Evolutionary conservation across 2,888 invertebrate genomes (phyloP), one percentile per base, ranked within the genome.

Genomic region (Nomada fabriciana): DNA sequence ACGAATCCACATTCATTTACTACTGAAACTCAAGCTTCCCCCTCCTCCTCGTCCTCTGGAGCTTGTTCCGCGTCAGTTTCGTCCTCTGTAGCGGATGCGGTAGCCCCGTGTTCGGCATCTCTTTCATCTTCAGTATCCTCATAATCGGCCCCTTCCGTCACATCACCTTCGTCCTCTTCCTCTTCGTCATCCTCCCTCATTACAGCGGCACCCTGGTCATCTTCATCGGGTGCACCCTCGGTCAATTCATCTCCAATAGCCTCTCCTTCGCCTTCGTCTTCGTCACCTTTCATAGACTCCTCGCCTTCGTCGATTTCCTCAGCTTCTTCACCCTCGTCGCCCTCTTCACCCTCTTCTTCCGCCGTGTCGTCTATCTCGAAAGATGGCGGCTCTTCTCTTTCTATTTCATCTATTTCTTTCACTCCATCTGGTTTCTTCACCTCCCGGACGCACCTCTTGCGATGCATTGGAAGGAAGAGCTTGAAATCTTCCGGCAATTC

Each of bases 401-500:
- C 65, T 3, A n/a, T 20, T 53, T 83, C 71, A 10, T 77, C 79
- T 2, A 20, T 65, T 25, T 53, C 42, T n/a, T 77, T 25, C 29
- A 55, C 7, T 15, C 53, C 25, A 2, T 79, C 64, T 9, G 47
- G 0, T 36, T 82, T 68, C 42, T 67, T 60, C 11, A 29, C 59
- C 42, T 76, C 77, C 11, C 81, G 82, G 7, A 84, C 75, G 36
- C 88, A 88, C 11, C 83, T 77, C 79, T 75, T 86, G 1, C 85
- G 85, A 9, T 97, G 97, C 93, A 98, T 97, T 0, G 99, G 99
- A 84, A 99, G 95, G 94, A 98, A 98, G 64, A 99, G 95, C 94
- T 99, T 98, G 94, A 98, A 99, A 93, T 99, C 98, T 47, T 98
- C 98, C 4, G 99, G 99, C 86, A 99, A 94, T 94, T 99, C 98